phyloP scores from a whole-genome alignment of 2,113 vertebrate species.

The Callipepla californica region DNA sequence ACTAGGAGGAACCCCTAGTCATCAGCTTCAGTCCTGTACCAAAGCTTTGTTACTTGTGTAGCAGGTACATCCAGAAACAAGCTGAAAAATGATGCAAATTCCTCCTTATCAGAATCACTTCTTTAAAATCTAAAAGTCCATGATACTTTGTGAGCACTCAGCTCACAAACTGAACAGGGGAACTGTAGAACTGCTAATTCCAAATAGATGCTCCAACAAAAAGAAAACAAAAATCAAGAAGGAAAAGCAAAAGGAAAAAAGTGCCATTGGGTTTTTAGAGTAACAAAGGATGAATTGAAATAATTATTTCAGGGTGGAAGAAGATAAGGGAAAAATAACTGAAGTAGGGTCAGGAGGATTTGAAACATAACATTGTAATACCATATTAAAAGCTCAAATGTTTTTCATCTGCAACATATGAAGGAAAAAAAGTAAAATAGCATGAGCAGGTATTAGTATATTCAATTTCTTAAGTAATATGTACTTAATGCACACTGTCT shows the following conservation, averaged over 20 bases:
- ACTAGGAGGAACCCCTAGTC: background rate
- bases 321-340: background rate
- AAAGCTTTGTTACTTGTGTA: background rate
- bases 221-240: background rate
- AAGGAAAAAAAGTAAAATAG: background rate
- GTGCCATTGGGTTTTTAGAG: fast-evolving
- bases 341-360: background rate
- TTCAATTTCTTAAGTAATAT: background rate
- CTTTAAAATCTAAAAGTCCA: background rate
- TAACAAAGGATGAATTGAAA: background rate
- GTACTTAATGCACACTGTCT: background rate
- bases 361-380: background rate
- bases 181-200: background rate
- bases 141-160: background rate
- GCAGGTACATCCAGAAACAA: background rate
- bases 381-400: background rate
- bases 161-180: background rate
- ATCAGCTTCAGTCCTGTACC: background rate
- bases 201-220: background rate
- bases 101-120: background rate
- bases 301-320: background rate
- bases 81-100: background rate
- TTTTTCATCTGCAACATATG: background rate
- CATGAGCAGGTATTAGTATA: background rate
- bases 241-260: background rate